Evolutionary conservation across 2,113 vertebrate genomes (phyloP).

Genomic region (Uria aalge): DNA sequence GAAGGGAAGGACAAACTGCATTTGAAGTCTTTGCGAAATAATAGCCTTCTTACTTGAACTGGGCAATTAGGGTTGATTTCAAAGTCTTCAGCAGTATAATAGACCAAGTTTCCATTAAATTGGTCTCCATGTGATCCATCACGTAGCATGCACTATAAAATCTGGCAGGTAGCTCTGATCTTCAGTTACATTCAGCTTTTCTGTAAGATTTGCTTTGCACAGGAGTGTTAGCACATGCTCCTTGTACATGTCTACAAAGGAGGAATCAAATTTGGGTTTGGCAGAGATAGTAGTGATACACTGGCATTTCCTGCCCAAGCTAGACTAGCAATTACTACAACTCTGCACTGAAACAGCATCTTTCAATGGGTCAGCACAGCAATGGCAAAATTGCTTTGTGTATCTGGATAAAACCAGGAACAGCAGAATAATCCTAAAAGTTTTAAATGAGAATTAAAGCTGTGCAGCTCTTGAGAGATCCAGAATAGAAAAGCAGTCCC

Average conservation of each 20-base stretch:
- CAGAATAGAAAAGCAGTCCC: neutral
- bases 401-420: neutral
- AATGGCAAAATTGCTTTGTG: neutral
- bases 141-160: neutral
- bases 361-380: neutral
- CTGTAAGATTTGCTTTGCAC: neutral
- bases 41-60: neutral
- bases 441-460: neutral
- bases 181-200: neutral
- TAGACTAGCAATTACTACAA: neutral
- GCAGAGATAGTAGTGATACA: neutral
- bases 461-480: neutral
- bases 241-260: neutral
- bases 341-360: neutral
- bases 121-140: neutral
- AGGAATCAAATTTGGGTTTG: neutral
- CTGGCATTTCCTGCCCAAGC: neutral
- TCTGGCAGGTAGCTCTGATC: neutral
- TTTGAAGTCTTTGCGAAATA: neutral
- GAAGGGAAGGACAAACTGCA: neutral
- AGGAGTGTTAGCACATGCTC: neutral
- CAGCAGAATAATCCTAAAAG: neutral
- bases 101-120: neutral
- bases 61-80: neutral
- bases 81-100: neutral